A percentile compares a stretch with the other conserved stretches of the same genome.
Conservation (phyloP, 2,797 vertebrate species). For the Tokudaia muenninki region DNA sequence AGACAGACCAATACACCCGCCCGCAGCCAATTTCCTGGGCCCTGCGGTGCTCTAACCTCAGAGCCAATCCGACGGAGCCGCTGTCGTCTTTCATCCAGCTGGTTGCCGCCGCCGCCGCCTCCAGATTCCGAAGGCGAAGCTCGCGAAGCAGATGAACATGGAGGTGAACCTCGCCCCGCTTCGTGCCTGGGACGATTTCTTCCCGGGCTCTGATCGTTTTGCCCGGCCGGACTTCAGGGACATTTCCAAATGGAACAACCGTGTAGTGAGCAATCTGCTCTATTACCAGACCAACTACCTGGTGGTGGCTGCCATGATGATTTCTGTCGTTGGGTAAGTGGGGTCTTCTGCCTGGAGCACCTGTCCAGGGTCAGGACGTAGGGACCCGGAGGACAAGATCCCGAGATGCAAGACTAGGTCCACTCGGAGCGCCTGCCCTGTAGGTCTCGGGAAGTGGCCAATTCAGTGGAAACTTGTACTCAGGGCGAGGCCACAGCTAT, state of each 20-base stretch:
- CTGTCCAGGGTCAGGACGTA: not conserved
- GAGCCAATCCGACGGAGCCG: not conserved
- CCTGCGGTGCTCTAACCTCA: slow-evolving; percentile 21
- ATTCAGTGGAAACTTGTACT: not conserved
- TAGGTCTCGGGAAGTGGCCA: not conserved
- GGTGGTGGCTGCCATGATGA: slow-evolving; percentile 89
- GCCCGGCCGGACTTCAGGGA: slow-evolving; percentile 92
- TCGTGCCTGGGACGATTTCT: slow-evolving; percentile 95
- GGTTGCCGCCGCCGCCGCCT: slow-evolving; percentile 52
- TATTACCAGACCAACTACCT: slow-evolving; percentile 98
- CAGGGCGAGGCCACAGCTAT: slow-evolving; percentile 27
- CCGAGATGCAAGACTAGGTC: not conserved
- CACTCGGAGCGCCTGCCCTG: not conserved
- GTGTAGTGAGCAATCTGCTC: slow-evolving; percentile 96
- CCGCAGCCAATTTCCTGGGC: not conserved
- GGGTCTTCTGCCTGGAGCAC: not conserved
- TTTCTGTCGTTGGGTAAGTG: slow-evolving; percentile 95
- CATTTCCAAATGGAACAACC: slow-evolving; percentile 95
- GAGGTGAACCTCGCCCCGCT: slow-evolving; percentile 93
- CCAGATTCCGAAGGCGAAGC: slow-evolving; percentile 68
- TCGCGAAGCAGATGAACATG: slow-evolving; percentile 85
- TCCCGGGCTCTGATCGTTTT: slow-evolving; percentile 93
- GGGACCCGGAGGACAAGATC: not conserved
- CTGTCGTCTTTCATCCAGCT: not conserved
- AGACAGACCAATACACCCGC: slow-evolving; percentile 65